These are phyloP conservation scores for Delphinus delphis DNA, from an alignment of 2,113 vertebrate species.

Conservation along the genomic window DNA sequence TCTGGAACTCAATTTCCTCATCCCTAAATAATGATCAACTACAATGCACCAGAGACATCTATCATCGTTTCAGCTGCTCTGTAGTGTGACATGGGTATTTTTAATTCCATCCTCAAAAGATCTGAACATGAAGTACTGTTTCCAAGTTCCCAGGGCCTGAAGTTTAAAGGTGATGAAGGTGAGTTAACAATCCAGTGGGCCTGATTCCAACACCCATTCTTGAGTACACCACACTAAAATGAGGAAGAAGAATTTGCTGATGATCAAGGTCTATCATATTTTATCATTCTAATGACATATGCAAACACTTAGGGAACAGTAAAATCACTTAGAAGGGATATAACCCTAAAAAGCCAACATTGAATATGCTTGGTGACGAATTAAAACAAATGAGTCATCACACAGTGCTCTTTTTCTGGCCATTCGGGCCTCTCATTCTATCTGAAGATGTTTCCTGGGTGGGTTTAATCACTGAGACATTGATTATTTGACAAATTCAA, in stretches of 20 bases:
- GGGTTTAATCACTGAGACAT: background rate
- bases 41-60: background rate
- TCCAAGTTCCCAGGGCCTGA: background rate
- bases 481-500: background rate
- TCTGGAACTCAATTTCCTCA: background rate
- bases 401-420: background rate
- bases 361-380: background rate
- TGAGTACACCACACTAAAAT: background rate
- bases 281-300: background rate
- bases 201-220: background rate
- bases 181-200: background rate
- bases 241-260: background rate
- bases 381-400: background rate
- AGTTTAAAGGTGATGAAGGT: background rate
- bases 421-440: background rate
- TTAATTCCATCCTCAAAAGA: background rate
- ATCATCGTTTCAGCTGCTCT: background rate
- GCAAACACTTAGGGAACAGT: background rate
- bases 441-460: background rate
- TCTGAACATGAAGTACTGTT: background rate
- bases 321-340: background rate
- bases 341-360: background rate
- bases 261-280: background rate
- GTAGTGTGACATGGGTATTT: background rate
- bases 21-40: constrained; percentile 8